Base-by-base conservation (phyloP, 2,888 invertebrate genomes). In the Mechanitis mazaeus region DNA sequence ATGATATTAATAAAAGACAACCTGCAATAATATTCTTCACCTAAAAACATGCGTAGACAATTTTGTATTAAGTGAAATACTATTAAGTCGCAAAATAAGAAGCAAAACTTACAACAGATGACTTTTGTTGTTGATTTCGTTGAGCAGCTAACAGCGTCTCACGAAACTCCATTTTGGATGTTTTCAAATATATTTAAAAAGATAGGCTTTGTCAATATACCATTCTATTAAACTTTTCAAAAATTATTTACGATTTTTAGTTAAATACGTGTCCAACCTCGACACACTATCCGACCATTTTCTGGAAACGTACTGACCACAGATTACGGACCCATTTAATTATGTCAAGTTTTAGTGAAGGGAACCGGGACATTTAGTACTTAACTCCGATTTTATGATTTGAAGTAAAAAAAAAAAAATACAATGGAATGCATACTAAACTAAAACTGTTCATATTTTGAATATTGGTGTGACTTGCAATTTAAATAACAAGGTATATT, bases 71-170 rank as follows among this genome's bases (percentile, higher is more conserved):
- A 31, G 31, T 2, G 31, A 50, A 50, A 50, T 31, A 66, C 58
- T 54, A 56, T 54, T 61, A 65, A 54, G 60, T 68, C 61, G 67
- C 65, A 68, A 70, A 72, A 69, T 68, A 68, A 64, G 56, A 71
- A 74, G 69, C 61, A 67, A 74, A 74, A 86, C 87, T 88, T 78
- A 88, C 89, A 68, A 85, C 72, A 84, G 88, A 87, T 82, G 90
- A 87, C 77, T 90, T 88, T 79, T 88, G 85, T 87, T 90, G 89
- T 87, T 90, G 89, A 81, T 90, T 90, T 74, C 87, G 78, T 75
- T 90, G 90, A 64, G 90, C 90, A 74, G 89, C 90, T 66, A 90
- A 75, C 66, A 90, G 77, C 28, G 90, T 90, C 71, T 90, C 89
- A 7, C 89, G 86, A 70, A 90, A 90, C 77, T 90, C 90, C 90